Base-by-base conservation (phyloP, 2,113 vertebrate species). In the Albula goreensis region DNA sequence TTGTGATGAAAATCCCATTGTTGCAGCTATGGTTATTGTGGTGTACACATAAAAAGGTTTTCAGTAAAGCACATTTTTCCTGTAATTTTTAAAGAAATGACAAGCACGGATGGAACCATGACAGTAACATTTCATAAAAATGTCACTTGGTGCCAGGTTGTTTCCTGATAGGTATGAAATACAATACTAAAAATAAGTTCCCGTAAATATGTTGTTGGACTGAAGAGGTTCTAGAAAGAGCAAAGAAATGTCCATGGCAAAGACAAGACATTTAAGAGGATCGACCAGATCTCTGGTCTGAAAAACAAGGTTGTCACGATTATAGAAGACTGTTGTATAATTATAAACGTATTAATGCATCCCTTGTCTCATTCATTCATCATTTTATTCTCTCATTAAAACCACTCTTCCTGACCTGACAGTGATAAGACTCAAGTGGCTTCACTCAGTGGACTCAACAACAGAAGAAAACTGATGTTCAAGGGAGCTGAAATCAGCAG, bases 31-130 rank as follows among this genome's bases (percentile, higher is more conserved):
- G 94, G 92, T 93, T 94, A 94, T 94, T 92, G 90, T 94, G 93
- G 90, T 93, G 94, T 94, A 94, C 92, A 96, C 92, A 95, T 88
- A 95, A 93, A 95, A 93, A 95, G 93, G 92, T 93, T 94, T 95
- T 95, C 93, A 94, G 92, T 96, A 88, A 81, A 56, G 41, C 50
- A 81, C 22, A 51, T 60, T 56, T 85, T 80, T 22, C 70, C 31
- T 74, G n/a, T 7, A 31, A 74, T 31, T 22, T 17, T 80, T 49
- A 80, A 85, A 85, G 41, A 85, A 41, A 41, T 41, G 31, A 41
- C 31, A 41, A 41, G 31, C 31, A 41, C 31, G 31, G 31, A 1
- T 41, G 31, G 31, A 41, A 41, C 31, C 31, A 41, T 41, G 31
- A 41, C 31, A 41, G 31, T 41, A 41, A 85, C 70, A 74, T 74